A percentile compares a stretch with the other conserved stretches of the same genome.
These are phyloP conservation scores for Mylabris sibirica DNA, from an alignment of 2,888 invertebrate genomes.

Conservation along the genomic window DNA sequence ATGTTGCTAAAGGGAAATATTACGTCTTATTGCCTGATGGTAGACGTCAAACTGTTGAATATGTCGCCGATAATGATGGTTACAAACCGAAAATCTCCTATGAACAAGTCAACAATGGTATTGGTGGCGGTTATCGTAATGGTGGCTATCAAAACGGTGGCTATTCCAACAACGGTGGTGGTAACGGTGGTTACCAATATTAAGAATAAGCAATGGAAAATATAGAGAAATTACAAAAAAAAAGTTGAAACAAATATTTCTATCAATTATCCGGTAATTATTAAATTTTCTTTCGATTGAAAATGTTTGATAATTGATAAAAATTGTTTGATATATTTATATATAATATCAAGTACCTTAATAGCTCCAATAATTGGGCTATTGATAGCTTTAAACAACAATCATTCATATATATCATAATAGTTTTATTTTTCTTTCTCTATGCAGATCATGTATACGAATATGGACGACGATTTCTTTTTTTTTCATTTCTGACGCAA, in stretches of 20 bases:
- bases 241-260: background rate
- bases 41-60: slow-evolving; percentile 71
- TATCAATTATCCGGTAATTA: background rate
- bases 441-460: slow-evolving; percentile 35
- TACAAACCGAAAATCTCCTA: slow-evolving; percentile 73
- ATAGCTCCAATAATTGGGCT: slow-evolving; percentile 27
- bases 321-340: slow-evolving; percentile 24
- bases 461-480: slow-evolving; percentile 41
- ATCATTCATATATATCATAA: slow-evolving; percentile 23
- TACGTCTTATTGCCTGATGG: slow-evolving; percentile 74
- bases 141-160: slow-evolving; percentile 50
- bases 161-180: slow-evolving; percentile 42
- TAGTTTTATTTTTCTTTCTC: slow-evolving; percentile 14
- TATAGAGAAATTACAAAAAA: background rate
- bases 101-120: slow-evolving; percentile 58
- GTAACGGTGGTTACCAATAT: slow-evolving; percentile 57
- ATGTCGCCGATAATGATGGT: slow-evolving; percentile 71
- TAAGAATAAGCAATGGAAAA: slow-evolving; percentile 34
- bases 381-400: slow-evolving; percentile 34
- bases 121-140: slow-evolving; percentile 46
- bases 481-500: slow-evolving; percentile 4
- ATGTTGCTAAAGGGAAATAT: slow-evolving; percentile 74
- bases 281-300: background rate
- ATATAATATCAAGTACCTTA: slow-evolving; percentile 32
- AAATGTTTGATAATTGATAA: slow-evolving; percentile 23